phyloP scores from a whole-genome alignment of 2,113 vertebrate genomes.

The Picathartes gymnocephalus region DNA sequence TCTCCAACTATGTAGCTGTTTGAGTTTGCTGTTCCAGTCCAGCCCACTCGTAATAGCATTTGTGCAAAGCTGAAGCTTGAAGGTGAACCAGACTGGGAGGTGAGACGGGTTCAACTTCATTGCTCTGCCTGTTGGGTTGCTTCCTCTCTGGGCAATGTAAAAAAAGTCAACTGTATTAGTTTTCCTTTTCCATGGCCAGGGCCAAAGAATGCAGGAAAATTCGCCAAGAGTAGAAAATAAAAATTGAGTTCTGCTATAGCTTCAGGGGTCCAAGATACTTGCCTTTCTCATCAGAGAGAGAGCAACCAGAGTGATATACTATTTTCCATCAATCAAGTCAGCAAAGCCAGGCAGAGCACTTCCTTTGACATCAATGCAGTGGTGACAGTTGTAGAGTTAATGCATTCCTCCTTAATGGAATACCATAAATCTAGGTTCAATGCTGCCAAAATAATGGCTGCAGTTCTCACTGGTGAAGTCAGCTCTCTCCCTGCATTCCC shows the following conservation, averaged over 20 bases:
- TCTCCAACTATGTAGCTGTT: background rate
- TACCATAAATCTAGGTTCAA: slow-evolving; percentile 66
- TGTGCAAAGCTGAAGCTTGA: background rate
- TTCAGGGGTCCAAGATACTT: slow-evolving; percentile 43
- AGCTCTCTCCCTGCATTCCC: slow-evolving; percentile 5
- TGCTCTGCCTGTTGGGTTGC: background rate
- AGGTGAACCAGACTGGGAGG: background rate
- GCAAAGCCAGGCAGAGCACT: slow-evolving; percentile 59
- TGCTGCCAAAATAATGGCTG: slow-evolving; percentile 49
- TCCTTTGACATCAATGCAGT: slow-evolving; percentile 58
- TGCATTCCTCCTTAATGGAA: slow-evolving; percentile 64
- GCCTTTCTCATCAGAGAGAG: slow-evolving; percentile 31
- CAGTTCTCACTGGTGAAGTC: slow-evolving; percentile 19
- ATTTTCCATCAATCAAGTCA: slow-evolving; percentile 61
- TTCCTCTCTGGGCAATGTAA: slow-evolving; percentile 2
- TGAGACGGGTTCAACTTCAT: background rate
- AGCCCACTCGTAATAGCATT: background rate
- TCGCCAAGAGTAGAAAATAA: slow-evolving; percentile 13
- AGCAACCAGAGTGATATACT: slow-evolving; percentile 46
- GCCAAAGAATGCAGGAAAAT: slow-evolving; percentile 27
- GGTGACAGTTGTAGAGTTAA: slow-evolving; percentile 60
- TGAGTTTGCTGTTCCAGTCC: background rate
- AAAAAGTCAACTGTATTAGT: slow-evolving; percentile 19
- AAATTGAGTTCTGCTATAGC: background rate
- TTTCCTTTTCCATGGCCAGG: slow-evolving; percentile 10